These are phyloP conservation scores for Drosophila leontia DNA, from an alignment of 1,140 invertebrate species.

Conservation along the genomic window DNA sequence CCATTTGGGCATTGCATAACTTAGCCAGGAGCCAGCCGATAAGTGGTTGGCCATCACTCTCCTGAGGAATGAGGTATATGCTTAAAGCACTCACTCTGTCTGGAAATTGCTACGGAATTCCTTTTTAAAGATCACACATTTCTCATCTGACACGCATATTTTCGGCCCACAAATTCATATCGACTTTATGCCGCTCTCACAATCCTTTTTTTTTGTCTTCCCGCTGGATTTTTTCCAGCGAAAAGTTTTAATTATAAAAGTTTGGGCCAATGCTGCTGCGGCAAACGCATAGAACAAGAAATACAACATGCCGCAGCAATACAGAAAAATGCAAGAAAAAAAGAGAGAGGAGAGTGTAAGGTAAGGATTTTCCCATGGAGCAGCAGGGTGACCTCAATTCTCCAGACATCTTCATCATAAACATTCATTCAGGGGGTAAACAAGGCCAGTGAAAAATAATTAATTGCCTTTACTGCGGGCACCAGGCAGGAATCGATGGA, in stretches of 20 bases:
- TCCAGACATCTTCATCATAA: conserved; percentile 48
- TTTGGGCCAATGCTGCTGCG: conserved; percentile 47
- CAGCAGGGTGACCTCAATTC: conserved; percentile 34
- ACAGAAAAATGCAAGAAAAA: conserved; percentile 27
- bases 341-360: conserved; percentile 9
- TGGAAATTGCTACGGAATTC: conserved; percentile 1
- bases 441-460: conserved; percentile 59
- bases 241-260: conserved; percentile 79
- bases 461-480: conserved; percentile 32
- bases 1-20: conserved; percentile 45
- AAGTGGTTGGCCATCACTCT: conserved; percentile 30
- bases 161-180: conserved; percentile 50
- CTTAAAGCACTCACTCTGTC: conserved; percentile 9
- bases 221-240: conserved; percentile 45
- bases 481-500: conserved; percentile 13
- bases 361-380: conserved; percentile 6
- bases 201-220: conserved; percentile 22
- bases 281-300: conserved; percentile 50
- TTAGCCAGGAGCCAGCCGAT: conserved; percentile 31
- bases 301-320: conserved; percentile 46
- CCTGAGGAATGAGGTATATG: conserved; percentile 8
- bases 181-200: conserved; percentile 26
- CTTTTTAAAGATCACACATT: conserved; percentile 22
- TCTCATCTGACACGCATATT: conserved; percentile 35
- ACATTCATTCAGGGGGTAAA: conserved; percentile 32